These are phyloP conservation scores for Acromyrmex echinatior DNA, from an alignment of 1,140 invertebrate genomes.

Conservation along the genomic window DNA sequence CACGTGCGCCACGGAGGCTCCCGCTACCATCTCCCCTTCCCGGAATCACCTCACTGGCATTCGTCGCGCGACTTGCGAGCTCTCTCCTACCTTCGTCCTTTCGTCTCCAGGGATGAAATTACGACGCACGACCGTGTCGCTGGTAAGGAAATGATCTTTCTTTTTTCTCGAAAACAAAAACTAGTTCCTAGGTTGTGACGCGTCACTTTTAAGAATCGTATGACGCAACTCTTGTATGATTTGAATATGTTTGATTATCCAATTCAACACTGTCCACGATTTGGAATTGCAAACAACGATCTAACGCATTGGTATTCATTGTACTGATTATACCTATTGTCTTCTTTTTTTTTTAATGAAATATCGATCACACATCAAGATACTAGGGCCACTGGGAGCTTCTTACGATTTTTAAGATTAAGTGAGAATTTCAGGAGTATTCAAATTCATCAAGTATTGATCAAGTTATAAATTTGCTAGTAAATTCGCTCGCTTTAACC, in stretches of 20 bases:
- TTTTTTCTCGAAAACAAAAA: not conserved
- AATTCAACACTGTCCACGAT: no score
- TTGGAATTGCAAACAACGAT: no score
- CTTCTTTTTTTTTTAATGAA: no score
- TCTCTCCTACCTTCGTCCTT: conserved; percentile 2
- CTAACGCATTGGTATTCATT: no score
- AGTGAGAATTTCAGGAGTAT: no score
- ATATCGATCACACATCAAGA: no score
- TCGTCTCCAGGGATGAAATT: conserved; percentile 5
- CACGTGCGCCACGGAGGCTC: not conserved
- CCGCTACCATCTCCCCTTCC: conserved; percentile 37
- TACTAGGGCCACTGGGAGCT: no score
- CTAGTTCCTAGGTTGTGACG: not conserved
- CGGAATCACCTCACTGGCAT: conserved; percentile 55
- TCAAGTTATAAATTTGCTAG: no score
- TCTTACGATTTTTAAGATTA: no score
- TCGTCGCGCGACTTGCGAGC: conserved; percentile 39
- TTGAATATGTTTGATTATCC: not conserved
- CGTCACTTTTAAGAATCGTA: not conserved
- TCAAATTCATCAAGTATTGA: no score
- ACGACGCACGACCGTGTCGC: not conserved
- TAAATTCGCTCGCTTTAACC: no score
- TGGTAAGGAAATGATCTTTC: not conserved
- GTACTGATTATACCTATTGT: no score
- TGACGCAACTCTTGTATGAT: not conserved